These are phyloP conservation scores for Ligdia adustata DNA, from an alignment of 2,888 invertebrate genomes.

Conservation along the genomic window DNA sequence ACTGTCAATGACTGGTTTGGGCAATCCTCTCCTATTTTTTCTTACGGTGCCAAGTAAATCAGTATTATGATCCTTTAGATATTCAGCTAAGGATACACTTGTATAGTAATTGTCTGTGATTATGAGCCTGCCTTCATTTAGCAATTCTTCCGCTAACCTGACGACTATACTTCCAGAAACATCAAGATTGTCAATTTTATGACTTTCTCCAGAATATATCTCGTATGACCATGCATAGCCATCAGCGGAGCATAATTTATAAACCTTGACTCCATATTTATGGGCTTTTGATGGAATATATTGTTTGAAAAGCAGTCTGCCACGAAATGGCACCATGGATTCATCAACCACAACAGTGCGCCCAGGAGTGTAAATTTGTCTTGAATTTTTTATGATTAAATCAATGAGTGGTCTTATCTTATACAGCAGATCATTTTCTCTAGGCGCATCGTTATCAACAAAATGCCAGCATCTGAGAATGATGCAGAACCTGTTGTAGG, in stretches of 20 bases:
- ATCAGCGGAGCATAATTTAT: slow-evolving; percentile 1
- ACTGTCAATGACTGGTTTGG: slow-evolving; percentile 26
- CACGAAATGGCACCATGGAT: neutral
- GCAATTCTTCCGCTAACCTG: slow-evolving; percentile 20
- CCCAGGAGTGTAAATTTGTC: neutral
- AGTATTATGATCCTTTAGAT: slow-evolving; percentile 27
- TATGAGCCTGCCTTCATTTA: slow-evolving; percentile 29
- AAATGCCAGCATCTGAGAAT: slow-evolving; percentile 7
- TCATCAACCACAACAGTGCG: slow-evolving; percentile 2
- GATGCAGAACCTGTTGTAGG: neutral
- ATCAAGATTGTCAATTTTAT: slow-evolving; percentile 28
- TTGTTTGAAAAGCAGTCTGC: neutral
- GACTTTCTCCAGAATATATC: slow-evolving; percentile 29
- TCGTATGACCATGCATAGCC: slow-evolving; percentile 29
- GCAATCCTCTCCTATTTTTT: slow-evolving; percentile 28
- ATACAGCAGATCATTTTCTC: neutral
- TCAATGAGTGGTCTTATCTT: neutral
- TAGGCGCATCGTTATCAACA: neutral
- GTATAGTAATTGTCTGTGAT: slow-evolving; percentile 33
- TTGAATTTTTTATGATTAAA: neutral
- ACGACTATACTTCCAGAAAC: slow-evolving; percentile 23
- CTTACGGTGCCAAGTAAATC: slow-evolving; percentile 27
- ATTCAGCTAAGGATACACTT: slow-evolving; percentile 27
- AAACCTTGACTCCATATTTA: slow-evolving; percentile 3
- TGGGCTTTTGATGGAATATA: slow-evolving; percentile 4